Conservation (phyloP, 2,113 vertebrate genomes). For the Hiodon tergisus region DNA sequence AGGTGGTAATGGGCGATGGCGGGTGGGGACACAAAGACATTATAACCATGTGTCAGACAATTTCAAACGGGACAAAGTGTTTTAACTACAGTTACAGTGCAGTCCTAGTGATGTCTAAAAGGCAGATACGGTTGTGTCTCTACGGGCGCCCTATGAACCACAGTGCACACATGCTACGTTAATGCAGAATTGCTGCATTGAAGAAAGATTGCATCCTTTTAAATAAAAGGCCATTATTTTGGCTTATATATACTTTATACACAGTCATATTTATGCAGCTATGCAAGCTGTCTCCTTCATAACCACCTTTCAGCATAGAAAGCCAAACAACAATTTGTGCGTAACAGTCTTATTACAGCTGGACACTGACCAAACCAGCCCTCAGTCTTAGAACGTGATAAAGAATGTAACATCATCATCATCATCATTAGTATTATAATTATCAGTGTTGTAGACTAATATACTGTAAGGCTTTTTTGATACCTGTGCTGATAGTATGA, state of each 20-base stretch:
- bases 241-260: background rate
- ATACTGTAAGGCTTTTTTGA: too few relatives aligned
- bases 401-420: too few relatives aligned
- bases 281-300: background rate
- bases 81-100: conserved; percentile 10
- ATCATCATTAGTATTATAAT: too few relatives aligned
- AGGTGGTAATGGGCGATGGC: background rate
- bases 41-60: too few relatives aligned
- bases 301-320: background rate
- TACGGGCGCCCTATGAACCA: background rate
- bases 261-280: background rate
- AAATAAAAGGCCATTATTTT: background rate
- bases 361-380: too few relatives aligned
- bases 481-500: too few relatives aligned
- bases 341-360: too few relatives aligned
- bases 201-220: background rate
- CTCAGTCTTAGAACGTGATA: too few relatives aligned
- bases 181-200: background rate
- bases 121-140: conserved; percentile 1
- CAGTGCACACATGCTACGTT: background rate
- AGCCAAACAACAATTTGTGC: background rate
- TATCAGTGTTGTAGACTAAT: too few relatives aligned
- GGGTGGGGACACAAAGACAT: too few relatives aligned
- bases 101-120: conserved; percentile 8
- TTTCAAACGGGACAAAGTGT: background rate